Percentiles rank a stretch among this genome's conserved stretches.
Evolutionary conservation across 2,888 invertebrate species (phyloP).

Genomic region (Lamellibrachia columna): DNA sequence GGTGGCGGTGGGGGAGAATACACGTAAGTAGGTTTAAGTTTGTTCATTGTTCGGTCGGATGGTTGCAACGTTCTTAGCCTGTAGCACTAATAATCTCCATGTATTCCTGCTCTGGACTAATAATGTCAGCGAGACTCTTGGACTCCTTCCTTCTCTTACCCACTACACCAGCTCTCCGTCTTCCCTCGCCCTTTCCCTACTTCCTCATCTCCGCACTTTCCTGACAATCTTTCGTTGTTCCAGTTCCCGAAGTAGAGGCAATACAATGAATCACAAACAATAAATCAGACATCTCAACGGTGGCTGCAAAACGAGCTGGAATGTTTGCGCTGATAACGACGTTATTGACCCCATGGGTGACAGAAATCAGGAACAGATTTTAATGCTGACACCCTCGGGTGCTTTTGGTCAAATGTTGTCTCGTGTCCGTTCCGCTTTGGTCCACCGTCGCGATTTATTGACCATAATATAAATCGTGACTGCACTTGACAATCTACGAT

Average conservation of each 20-base stretch:
- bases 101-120: neutral
- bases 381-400: neutral
- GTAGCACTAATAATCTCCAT: no score
- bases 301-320: neutral
- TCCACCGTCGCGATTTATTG: neutral
- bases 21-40: neutral
- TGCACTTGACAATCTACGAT: neutral
- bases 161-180: neutral
- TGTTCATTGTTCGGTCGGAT: neutral
- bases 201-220: neutral
- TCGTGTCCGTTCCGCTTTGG: neutral
- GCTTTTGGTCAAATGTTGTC: constrained; percentile 16
- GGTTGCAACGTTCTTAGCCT: neutral
- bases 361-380: neutral
- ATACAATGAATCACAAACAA: neutral
- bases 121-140: neutral
- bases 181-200: neutral
- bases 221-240: neutral
- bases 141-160: neutral
- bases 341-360: neutral
- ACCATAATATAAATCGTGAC: neutral
- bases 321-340: neutral
- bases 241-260: neutral
- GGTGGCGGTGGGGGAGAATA: no score
- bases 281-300: neutral